phyloP scores from a whole-genome alignment of 1,140 invertebrate genomes.

The Anoplophora glabripennis region DNA sequence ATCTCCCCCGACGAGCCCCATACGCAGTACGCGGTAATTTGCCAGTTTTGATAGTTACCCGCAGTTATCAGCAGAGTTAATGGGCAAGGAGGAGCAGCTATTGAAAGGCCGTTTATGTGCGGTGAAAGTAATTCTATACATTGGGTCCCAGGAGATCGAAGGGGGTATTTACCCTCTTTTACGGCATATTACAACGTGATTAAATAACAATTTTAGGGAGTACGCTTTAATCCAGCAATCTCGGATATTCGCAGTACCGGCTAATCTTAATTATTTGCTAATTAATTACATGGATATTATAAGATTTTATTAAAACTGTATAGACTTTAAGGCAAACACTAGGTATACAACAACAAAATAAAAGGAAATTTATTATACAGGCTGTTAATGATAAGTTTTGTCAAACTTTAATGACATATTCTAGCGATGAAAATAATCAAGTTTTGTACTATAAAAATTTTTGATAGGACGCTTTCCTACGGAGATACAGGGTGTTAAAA shows the following conservation, averaged over 20 bases:
- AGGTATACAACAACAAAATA: too few relatives aligned
- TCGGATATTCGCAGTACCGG: slow-evolving; percentile 5
- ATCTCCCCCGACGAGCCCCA: not conserved
- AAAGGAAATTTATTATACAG: too few relatives aligned
- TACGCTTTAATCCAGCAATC: slow-evolving; percentile 9
- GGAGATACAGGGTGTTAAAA: too few relatives aligned
- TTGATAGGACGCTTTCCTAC: too few relatives aligned
- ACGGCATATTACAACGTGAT: slow-evolving; percentile 33
- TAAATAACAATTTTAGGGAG: slow-evolving; percentile 15
- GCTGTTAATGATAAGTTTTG: too few relatives aligned
- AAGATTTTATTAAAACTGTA: too few relatives aligned
- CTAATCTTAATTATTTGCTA: not conserved
- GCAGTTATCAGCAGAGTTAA: slow-evolving; percentile 17
- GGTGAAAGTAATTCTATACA: slow-evolving; percentile 35
- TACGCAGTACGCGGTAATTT: slow-evolving; percentile 11
- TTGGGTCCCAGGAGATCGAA: slow-evolving; percentile 18
- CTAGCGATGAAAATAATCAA: too few relatives aligned
- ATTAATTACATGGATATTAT: not conserved
- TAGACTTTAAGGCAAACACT: too few relatives aligned
- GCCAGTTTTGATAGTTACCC: slow-evolving; percentile 14
- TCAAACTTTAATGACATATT: too few relatives aligned
- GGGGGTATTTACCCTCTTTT: slow-evolving; percentile 34
- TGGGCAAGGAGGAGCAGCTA: slow-evolving; percentile 12
- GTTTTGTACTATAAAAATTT: too few relatives aligned
- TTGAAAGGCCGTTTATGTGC: slow-evolving; percentile 17